Percentiles rank a stretch among this genome's conserved stretches.
Evolutionary conservation across 2,888 invertebrate species (phyloP).

Genomic region (Octodonta nipae): DNA sequence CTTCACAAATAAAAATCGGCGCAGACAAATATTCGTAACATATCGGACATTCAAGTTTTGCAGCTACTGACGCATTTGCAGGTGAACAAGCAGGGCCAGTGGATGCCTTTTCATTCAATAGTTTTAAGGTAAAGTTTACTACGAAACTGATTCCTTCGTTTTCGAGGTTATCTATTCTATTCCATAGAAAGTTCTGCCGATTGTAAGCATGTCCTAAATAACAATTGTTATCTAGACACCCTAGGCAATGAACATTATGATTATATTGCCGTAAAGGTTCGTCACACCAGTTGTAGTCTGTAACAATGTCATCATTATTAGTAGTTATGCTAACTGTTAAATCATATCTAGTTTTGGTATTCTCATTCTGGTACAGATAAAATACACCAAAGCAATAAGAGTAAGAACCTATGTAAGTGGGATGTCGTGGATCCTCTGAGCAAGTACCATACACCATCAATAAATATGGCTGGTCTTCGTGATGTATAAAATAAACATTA

Average conservation of each 20-base stretch:
- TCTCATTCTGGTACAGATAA: too few relatives aligned
- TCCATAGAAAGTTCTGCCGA: conserved; percentile 4
- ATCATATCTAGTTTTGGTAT: too few relatives aligned
- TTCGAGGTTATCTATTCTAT: conserved; percentile 2
- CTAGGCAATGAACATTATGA: too few relatives aligned
- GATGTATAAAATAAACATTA: conserved; percentile 2
- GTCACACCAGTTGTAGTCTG: too few relatives aligned
- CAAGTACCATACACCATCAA: conserved; percentile 3
- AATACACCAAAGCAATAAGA: neutral
- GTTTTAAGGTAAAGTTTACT: too few relatives aligned
- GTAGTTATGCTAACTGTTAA: too few relatives aligned
- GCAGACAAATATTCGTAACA: conserved; percentile 5
- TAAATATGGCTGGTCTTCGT: conserved; percentile 3
- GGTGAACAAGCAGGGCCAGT: too few relatives aligned
- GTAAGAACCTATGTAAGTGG: neutral
- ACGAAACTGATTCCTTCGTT: conserved; percentile 2
- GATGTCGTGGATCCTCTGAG: neutral
- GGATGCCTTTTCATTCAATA: conserved; percentile 1
- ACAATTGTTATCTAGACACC: too few relatives aligned
- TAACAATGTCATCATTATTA: too few relatives aligned
- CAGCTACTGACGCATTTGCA: too few relatives aligned
- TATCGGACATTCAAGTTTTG: conserved; percentile 2
- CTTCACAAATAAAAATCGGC: conserved; percentile 5
- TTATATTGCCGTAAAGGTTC: too few relatives aligned
- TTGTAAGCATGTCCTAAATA: conserved; percentile 5